Conservation (phyloP, 1,140 invertebrate genomes). For the Drosophila seguyi region DNA sequence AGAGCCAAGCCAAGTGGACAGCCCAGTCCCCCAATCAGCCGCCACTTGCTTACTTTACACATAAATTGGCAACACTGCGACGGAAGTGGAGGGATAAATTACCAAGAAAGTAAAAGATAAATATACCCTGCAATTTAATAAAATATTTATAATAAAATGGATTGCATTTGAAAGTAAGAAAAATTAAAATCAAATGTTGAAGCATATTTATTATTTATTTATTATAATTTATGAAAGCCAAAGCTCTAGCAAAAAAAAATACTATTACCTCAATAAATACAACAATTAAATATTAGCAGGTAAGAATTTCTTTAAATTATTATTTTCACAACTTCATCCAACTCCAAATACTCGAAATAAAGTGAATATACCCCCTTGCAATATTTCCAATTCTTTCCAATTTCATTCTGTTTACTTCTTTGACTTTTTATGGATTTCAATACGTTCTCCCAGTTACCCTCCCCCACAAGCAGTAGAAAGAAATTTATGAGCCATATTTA, state of each 20-base stretch:
- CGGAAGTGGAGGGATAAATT: conserved; percentile 26
- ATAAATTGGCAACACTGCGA: conserved; percentile 73
- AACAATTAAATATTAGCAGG: background rate
- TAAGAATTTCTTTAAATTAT: background rate
- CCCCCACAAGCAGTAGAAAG: conserved; percentile 6
- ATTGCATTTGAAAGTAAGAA: background rate
- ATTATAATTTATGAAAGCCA: background rate
- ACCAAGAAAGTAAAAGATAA: background rate
- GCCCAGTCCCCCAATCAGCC: conserved; percentile 18
- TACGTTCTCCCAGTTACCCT: conserved; percentile 41
- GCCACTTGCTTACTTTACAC: conserved; percentile 44
- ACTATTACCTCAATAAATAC: background rate
- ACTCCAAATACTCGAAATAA: background rate
- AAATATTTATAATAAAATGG: background rate
- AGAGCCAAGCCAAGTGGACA: conserved; percentile 45
- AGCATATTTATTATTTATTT: background rate
- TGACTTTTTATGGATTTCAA: conserved; percentile 61
- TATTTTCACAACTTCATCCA: too few relatives aligned
- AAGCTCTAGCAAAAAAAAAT: background rate
- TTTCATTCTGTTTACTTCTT: conserved; percentile 30
- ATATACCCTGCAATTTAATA: conserved; percentile 15
- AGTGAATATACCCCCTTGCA: background rate
- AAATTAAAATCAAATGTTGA: background rate
- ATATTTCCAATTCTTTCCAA: conserved; percentile 13
- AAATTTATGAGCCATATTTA: conserved; percentile 74